Evolutionary conservation across 1,140 invertebrate species (phyloP).

Genomic region (Zaprionus ornatus): DNA sequence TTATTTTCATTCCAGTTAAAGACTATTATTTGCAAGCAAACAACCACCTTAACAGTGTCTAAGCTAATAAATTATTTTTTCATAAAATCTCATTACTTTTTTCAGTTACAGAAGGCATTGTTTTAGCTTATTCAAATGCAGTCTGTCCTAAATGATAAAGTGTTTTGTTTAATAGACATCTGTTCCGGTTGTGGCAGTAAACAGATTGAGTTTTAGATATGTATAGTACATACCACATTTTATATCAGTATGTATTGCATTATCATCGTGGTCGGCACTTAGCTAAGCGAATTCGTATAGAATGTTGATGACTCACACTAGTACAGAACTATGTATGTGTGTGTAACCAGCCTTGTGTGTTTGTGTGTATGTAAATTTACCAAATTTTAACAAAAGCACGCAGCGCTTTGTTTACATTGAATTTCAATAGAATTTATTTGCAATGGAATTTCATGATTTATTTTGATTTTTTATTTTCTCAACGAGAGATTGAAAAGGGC

Average conservation of each 20-base stretch:
- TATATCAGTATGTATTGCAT: constrained; percentile 26
- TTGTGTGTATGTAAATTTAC: constrained; percentile 34
- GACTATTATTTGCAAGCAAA: neutral
- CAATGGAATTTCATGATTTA: constrained; percentile 75
- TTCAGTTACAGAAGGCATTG: neutral
- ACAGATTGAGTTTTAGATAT: neutral
- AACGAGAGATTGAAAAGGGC: neutral
- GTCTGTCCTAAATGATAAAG: neutral
- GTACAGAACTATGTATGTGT: neutral
- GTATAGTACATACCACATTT: neutral
- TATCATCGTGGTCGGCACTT: constrained; percentile 39
- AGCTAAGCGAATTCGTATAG: constrained; percentile 24
- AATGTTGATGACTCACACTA: constrained; percentile 38
- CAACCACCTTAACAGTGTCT: neutral
- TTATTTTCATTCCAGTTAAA: too few relatives aligned
- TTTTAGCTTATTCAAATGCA: neutral
- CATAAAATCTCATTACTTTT: neutral
- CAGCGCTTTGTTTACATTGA: constrained; percentile 66
- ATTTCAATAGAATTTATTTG: constrained; percentile 72
- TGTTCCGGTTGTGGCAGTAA: neutral
- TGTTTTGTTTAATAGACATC: constrained; percentile 4
- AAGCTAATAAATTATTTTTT: neutral
- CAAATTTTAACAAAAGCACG: constrained; percentile 69
- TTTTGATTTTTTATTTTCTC: constrained; percentile 61
- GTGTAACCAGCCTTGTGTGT: neutral